Evolutionary conservation across 2,113 vertebrate genomes (phyloP), one percentile per base, ranked within the genome.

Genomic region (Dendrocopos noguchii): DNA sequence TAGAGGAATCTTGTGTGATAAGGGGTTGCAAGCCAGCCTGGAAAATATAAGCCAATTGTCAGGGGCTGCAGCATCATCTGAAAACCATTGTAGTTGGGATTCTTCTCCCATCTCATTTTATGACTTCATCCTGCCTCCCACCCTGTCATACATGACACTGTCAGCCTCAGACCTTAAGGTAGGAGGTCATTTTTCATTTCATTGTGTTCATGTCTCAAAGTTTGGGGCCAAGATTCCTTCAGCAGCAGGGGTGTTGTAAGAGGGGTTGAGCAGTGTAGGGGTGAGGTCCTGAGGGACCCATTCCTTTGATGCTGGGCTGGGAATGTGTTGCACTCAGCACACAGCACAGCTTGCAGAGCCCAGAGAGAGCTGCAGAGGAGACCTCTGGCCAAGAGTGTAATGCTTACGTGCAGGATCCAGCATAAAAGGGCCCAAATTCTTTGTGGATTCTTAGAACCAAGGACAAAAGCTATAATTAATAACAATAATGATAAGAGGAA

Each of bases 101-200:
- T n/a, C 18, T 31, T 68, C 50, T 74, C 15, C 52, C 29, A 13
- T 47, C 73, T 74, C 16, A 3, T 68, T 57, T 74, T 14, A 20
- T 63, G 61, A 7, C 50, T 39, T 6, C 27, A 2, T 46, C 28
- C 42, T 68, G 24, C 47, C 72, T 57, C 27, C 27, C 8, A 1
- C 25, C 27, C 66, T n/a, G 8, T 44, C 16, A 2, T 5, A 6
- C 5, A 2, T 1, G 4, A 36, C 31, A 3, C 28, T 7, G 33
- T 36, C 47, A 44, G 34, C 50, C n/a, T 42, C 0, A 3, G 20
- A 64, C 31, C 24, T 65, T 46, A 59, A 65, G 28, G 24, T 4
- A 78, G 60, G 77, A 78, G 47, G 42, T 73, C 55, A 18, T 12
- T 64, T 64, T 63, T 73, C 19, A 1, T 78, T 42, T 73, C 6